A percentile compares a stretch with the other conserved stretches of the same genome.
Evolutionary conservation across 2,113 vertebrate species (phyloP).

Genomic region (Ellobius talpinus): DNA sequence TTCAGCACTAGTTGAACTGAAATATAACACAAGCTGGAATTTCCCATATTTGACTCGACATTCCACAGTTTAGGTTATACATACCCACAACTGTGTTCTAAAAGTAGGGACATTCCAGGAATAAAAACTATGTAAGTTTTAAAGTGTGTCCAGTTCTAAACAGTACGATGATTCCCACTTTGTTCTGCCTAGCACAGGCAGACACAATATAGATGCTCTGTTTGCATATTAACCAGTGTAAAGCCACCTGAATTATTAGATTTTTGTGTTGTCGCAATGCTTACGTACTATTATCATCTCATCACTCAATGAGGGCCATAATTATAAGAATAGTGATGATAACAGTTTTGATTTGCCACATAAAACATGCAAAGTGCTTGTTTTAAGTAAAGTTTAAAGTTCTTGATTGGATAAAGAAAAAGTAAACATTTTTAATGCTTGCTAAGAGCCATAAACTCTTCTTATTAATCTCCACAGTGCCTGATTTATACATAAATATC

Average conservation of each 20-base stretch:
- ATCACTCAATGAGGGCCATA: background rate
- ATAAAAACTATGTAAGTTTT: background rate
- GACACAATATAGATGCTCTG: background rate
- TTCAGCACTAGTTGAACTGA: background rate
- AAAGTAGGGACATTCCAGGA: background rate
- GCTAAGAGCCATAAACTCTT: background rate
- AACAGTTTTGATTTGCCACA: background rate
- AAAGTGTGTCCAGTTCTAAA: background rate
- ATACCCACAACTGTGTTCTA: no score
- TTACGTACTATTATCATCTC: background rate
- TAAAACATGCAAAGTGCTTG: background rate
- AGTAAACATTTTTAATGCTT: background rate
- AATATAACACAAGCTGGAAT: fast-evolving
- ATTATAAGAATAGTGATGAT: background rate
- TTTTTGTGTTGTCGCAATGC: background rate
- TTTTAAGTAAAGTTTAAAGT: background rate
- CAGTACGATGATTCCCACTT: background rate
- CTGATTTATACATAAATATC: background rate
- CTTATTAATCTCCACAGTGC: background rate
- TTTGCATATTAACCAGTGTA: background rate
- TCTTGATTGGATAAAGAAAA: background rate
- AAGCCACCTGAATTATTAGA: no score
- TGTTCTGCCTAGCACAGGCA: background rate
- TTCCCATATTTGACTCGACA: background rate
- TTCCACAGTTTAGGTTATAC: background rate